phyloP scores from a whole-genome alignment of 2,888 invertebrate genomes.

The Oxycera nigricornis region DNA sequence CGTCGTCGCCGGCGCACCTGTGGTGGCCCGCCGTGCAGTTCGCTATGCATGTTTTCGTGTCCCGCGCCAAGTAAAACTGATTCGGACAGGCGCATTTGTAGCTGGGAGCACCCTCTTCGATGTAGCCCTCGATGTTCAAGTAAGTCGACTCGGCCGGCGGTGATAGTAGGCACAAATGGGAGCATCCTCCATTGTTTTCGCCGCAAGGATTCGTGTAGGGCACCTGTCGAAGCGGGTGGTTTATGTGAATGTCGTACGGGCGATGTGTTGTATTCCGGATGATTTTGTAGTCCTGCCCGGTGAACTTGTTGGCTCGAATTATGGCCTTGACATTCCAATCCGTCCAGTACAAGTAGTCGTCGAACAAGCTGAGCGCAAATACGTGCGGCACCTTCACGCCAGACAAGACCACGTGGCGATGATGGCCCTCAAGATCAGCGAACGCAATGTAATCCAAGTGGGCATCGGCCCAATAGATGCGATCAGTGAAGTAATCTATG shows the following conservation, averaged over 20 bases:
- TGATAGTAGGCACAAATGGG: slow-evolving; percentile 91
- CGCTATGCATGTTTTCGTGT: slow-evolving; percentile 87
- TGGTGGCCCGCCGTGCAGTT: slow-evolving; percentile 83
- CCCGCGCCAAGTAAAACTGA: slow-evolving; percentile 82
- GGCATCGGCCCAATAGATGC: slow-evolving; percentile 97
- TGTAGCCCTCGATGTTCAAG: slow-evolving; percentile 78
- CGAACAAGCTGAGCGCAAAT: slow-evolving; percentile 92
- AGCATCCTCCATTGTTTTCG: slow-evolving; percentile 91
- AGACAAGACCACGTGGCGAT: slow-evolving; percentile 81
- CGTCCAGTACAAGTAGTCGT: slow-evolving; percentile 94
- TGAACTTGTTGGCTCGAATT: slow-evolving; percentile 90
- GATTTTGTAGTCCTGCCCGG: slow-evolving; percentile 75
- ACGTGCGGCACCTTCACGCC: slow-evolving; percentile 91
- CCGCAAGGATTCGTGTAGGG: slow-evolving; percentile 91
- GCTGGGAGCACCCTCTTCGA: slow-evolving; percentile 79
- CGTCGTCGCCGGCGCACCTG: slow-evolving; percentile 69
- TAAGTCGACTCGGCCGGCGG: slow-evolving; percentile 81
- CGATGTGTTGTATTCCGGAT: slow-evolving; percentile 92
- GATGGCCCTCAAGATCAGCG: slow-evolving; percentile 89
- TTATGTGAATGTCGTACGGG: slow-evolving; percentile 92
- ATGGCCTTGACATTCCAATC: slow-evolving; percentile 98
- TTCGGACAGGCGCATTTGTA: slow-evolving; percentile 94
- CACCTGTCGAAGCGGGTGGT: slow-evolving; percentile 87
- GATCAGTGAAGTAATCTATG: slow-evolving; percentile 94
- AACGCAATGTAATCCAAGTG: slow-evolving; percentile 97